Evolutionary conservation across 2,888 invertebrate species (phyloP).

Genomic region (Xanthorhoe designata): DNA sequence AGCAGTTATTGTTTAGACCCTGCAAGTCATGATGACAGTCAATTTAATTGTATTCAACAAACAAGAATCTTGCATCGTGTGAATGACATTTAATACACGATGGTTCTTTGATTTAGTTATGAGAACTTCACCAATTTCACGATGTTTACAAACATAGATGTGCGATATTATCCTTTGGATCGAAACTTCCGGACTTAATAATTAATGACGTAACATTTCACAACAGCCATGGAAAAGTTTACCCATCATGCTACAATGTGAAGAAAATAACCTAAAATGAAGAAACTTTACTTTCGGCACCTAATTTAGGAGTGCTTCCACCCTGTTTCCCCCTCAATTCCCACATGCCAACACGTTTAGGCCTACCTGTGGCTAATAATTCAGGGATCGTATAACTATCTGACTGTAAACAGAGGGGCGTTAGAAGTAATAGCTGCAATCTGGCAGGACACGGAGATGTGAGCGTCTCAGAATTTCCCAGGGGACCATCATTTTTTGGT

Average conservation of each 20-base stretch:
- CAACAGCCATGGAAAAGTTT: constrained; percentile 7
- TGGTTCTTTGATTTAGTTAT: no score
- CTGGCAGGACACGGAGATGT: constrained; percentile 66
- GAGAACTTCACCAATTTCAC: no score
- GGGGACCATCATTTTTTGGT: constrained; percentile 60
- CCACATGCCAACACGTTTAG: constrained; percentile 45
- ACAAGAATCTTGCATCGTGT: no score
- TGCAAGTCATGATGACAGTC: no score
- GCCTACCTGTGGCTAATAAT: constrained; percentile 65
- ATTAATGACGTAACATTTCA: constrained; percentile 9
- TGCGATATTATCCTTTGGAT: neutral
- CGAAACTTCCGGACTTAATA: neutral
- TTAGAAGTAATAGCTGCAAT: constrained; percentile 80
- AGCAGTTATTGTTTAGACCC: no score
- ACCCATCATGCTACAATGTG: constrained; percentile 7
- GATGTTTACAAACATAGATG: neutral
- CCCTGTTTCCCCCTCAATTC: constrained; percentile 51
- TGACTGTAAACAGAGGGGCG: constrained; percentile 74
- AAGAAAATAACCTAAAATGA: constrained; percentile 22
- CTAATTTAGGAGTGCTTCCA: constrained; percentile 42
- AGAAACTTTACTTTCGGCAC: constrained; percentile 39
- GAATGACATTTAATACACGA: no score
- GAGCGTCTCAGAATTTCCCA: constrained; percentile 78
- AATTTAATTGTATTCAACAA: no score
- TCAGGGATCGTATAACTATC: constrained; percentile 76